Conservation (phyloP, 2,797 vertebrate genomes). For the Ispidina lecontei region DNA sequence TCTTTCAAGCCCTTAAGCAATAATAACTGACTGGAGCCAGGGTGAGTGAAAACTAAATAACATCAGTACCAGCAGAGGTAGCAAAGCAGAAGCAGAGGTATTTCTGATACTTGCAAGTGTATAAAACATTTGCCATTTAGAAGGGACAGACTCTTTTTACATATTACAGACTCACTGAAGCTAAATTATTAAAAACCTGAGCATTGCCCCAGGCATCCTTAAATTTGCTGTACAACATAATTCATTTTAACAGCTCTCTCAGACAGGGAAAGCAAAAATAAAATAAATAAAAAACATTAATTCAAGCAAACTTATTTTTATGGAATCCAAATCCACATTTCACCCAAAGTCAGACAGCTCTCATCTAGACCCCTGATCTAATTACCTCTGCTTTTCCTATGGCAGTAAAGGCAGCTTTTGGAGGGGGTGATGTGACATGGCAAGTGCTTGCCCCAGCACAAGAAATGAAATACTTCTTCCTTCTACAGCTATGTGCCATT, state of each 20-base stretch:
- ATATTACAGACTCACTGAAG: neutral
- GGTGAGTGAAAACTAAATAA: slow-evolving; percentile 15
- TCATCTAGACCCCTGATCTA: neutral
- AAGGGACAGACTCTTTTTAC: slow-evolving; percentile 5
- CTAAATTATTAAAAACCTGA: neutral
- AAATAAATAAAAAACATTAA: neutral
- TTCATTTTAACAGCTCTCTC: neutral
- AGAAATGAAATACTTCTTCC: neutral
- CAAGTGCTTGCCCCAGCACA: neutral
- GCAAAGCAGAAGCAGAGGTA: slow-evolving; percentile 17
- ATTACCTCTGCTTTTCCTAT: neutral
- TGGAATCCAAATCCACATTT: neutral
- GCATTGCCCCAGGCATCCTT: neutral
- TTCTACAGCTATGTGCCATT: neutral
- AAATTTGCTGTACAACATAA: neutral
- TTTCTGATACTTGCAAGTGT: neutral
- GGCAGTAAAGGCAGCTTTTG: neutral
- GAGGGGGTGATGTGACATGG: neutral
- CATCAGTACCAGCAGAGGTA: neutral
- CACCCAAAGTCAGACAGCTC: neutral
- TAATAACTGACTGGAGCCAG: slow-evolving; percentile 9
- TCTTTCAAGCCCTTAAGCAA: slow-evolving; percentile 48
- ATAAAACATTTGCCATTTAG: neutral
- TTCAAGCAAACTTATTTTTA: neutral
- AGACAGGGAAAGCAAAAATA: neutral